A percentile compares a stretch with the other conserved stretches of the same genome.
These are phyloP conservation scores for Acanthaster planci DNA, from an alignment of 35 echinoderm and acorn worm species.

Conservation along the genomic window DNA sequence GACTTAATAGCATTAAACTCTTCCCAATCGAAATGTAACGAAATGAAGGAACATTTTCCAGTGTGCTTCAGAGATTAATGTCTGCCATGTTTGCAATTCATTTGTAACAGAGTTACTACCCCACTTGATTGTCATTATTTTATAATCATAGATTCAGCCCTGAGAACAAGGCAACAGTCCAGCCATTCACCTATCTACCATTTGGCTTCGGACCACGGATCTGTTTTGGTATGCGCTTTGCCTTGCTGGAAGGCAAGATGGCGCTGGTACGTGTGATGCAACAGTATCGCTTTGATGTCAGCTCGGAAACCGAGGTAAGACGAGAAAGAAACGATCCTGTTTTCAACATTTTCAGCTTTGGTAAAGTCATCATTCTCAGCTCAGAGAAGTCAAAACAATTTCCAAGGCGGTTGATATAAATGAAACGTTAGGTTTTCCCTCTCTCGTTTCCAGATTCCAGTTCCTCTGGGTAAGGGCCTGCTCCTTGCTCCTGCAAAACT, in stretches of 20 bases:
- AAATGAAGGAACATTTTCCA: too few relatives aligned
- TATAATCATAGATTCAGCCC: conserved; percentile 54
- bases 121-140: not conserved
- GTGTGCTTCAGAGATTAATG: too few relatives aligned
- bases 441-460: not conserved
- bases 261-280: conserved; percentile 55
- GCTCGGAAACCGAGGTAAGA: conserved; percentile 65
- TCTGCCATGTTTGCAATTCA: not conserved
- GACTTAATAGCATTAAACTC: too few relatives aligned
- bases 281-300: conserved; percentile 56
- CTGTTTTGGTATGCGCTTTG: conserved; percentile 78
- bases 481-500: not conserved
- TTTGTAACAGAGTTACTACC: not conserved
- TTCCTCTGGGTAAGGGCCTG: not conserved
- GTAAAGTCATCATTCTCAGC: too few relatives aligned
- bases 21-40: too few relatives aligned
- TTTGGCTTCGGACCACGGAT: conserved; percentile 69
- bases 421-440: too few relatives aligned
- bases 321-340: too few relatives aligned
- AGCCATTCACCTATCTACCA: conserved; percentile 49
- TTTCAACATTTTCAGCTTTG: too few relatives aligned
- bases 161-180: conserved; percentile 43
- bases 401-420: too few relatives aligned
- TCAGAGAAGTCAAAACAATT: too few relatives aligned
- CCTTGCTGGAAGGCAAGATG: conserved; percentile 76